phyloP scores from a whole-genome alignment of 1,140 invertebrate species.

The Notospermus geniculatus region DNA sequence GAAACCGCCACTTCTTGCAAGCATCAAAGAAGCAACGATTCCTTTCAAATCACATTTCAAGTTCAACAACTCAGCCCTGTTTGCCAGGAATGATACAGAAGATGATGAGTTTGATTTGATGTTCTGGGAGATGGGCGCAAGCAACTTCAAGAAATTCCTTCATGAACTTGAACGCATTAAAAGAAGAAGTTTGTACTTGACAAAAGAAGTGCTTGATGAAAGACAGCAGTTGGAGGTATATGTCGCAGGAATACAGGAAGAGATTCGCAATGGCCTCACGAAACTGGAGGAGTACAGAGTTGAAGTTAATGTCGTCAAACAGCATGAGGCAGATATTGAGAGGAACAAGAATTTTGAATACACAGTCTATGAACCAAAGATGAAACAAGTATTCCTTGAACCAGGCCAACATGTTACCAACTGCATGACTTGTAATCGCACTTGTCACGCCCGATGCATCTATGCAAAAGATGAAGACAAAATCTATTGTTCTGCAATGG shows the following conservation, averaged over 20 bases:
- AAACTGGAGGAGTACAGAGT: constrained; percentile 13
- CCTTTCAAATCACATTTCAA: constrained; percentile 17
- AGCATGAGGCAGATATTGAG: constrained; percentile 23
- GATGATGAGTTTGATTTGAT: constrained; percentile 8
- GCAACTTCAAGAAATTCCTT: constrained; percentile 25
- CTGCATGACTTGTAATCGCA: constrained; percentile 26
- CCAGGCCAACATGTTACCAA: constrained; percentile 29
- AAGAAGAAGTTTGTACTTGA: constrained; percentile 24
- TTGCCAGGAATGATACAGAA: constrained; percentile 3
- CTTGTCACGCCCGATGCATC: constrained; percentile 30
- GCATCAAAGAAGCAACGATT: constrained; percentile 20
- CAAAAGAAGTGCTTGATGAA: constrained; percentile 19
- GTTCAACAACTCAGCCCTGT: constrained; percentile 15
- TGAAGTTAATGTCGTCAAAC: constrained; percentile 13
- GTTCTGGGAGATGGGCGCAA: constrained; percentile 28
- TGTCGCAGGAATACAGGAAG: constrained; percentile 14
- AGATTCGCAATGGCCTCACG: constrained; percentile 18
- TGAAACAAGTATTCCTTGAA: constrained; percentile 9
- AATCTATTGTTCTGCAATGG: no score
- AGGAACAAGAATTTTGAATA: constrained; percentile 28
- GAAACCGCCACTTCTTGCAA: constrained; percentile 22
- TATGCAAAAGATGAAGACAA: no score
- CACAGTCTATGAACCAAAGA: constrained; percentile 10
- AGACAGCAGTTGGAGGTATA: constrained; percentile 15
- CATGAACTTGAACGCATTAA: constrained; percentile 13